A percentile compares a stretch with the other conserved stretches of the same genome.
Evolutionary conservation across 2,888 invertebrate species (phyloP).

Genomic region (Napeogenes sylphis): DNA sequence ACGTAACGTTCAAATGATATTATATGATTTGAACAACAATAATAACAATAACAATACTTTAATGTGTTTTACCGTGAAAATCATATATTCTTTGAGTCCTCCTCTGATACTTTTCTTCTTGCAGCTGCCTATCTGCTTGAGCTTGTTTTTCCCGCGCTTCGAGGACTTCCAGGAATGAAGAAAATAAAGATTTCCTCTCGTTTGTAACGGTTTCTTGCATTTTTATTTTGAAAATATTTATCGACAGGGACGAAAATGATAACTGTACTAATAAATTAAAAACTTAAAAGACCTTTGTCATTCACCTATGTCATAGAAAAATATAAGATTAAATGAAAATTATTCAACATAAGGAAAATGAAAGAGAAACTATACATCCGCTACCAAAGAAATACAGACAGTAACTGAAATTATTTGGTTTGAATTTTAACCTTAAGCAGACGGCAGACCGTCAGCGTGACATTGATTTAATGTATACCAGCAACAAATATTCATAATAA

Average conservation of each 20-base stretch:
- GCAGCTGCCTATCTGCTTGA: conserved; percentile 59
- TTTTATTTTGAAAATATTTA: conserved; percentile 31
- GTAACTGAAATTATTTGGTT: conserved; percentile 41
- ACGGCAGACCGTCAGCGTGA: not conserved
- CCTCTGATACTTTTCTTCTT: conserved; percentile 65
- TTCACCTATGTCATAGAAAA: conserved; percentile 12
- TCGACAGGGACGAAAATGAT: conserved; percentile 7
- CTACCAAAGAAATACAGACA: conserved; percentile 42
- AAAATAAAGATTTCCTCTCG: conserved; percentile 68
- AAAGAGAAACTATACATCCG: conserved; percentile 57
- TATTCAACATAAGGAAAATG: conserved; percentile 44
- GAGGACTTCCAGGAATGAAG: conserved; percentile 63
- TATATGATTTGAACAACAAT: no score
- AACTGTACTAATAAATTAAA: not conserved
- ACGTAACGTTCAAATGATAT: no score
- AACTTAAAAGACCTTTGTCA: conserved; percentile 4
- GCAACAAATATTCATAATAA: not conserved
- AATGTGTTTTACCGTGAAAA: conserved; percentile 56
- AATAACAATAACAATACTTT: not conserved
- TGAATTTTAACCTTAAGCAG: conserved; percentile 5
- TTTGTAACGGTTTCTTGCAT: conserved; percentile 75
- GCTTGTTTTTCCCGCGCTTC: conserved; percentile 63
- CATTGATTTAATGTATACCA: not conserved
- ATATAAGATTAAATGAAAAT: conserved; percentile 31
- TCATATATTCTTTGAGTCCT: conserved; percentile 70